phyloP scores from a whole-genome alignment of 2,797 vertebrate genomes.

The Sebastes alutus region DNA sequence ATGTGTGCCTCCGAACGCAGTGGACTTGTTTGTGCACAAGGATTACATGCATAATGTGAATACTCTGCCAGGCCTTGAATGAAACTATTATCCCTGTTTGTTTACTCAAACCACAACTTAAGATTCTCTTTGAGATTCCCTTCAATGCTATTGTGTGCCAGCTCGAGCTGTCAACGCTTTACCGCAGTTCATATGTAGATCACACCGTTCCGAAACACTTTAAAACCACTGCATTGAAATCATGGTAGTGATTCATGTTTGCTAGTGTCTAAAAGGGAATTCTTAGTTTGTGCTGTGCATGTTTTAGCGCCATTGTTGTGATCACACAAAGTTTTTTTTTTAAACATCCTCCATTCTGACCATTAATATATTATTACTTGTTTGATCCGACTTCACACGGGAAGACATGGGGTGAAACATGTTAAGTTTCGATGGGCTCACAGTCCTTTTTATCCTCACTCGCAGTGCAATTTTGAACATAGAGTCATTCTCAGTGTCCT shows the following conservation, averaged over 20 bases:
- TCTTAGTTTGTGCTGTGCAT: not conserved
- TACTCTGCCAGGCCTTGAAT: slow-evolving; percentile 33
- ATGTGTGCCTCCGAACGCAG: not conserved
- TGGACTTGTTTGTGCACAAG: slow-evolving; percentile 21
- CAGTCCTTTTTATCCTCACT: slow-evolving; percentile 11
- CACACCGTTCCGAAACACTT: slow-evolving; percentile 20
- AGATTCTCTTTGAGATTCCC: slow-evolving; percentile 48
- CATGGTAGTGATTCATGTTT: slow-evolving; percentile 20
- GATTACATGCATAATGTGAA: slow-evolving; percentile 57
- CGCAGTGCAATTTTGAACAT: slow-evolving; percentile 37
- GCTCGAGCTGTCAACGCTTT: slow-evolving; percentile 35
- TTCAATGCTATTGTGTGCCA: slow-evolving; percentile 54
- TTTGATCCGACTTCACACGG: not conserved
- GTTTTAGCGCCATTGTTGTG: not conserved
- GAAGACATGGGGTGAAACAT: slow-evolving; percentile 4
- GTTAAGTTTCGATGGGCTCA: slow-evolving; percentile 1
- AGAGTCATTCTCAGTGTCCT: slow-evolving; percentile 40
- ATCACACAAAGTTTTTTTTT: not conserved
- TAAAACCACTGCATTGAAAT: slow-evolving; percentile 25
- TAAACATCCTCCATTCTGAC: not conserved
- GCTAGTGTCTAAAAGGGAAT: slow-evolving; percentile 1
- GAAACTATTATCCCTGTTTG: slow-evolving; percentile 56
- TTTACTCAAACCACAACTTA: slow-evolving; percentile 49
- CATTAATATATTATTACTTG: slow-evolving; percentile 13
- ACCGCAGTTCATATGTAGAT: slow-evolving; percentile 65